A percentile compares a stretch with the other conserved stretches of the same genome.
Conservation (phyloP, 2,113 vertebrate genomes). For the Nyctereutes procyonoides region DNA sequence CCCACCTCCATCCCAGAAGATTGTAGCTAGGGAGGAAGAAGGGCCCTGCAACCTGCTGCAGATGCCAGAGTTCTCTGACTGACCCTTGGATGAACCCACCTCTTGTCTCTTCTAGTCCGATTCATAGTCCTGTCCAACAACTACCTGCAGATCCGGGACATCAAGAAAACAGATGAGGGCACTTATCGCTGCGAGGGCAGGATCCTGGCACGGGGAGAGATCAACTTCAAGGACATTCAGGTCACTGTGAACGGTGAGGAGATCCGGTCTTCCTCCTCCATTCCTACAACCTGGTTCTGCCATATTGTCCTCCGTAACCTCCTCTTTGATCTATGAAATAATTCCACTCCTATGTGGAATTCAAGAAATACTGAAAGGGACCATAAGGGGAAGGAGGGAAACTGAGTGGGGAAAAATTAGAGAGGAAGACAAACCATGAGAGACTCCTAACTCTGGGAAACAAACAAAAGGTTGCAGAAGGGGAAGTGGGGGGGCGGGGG, state of each 20-base stretch:
- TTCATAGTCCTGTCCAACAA: constrained; percentile 96
- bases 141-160: constrained; percentile 97
- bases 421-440: too few relatives aligned
- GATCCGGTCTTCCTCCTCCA: background rate
- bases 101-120: constrained; percentile 88
- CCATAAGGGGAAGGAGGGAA: too few relatives aligned
- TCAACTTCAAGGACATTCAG: constrained; percentile 96
- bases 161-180: constrained; percentile 98
- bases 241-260: constrained; percentile 97
- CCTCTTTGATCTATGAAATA: background rate
- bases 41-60: background rate
- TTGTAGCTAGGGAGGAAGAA: background rate
- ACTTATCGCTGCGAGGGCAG: constrained; percentile 96
- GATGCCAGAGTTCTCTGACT: background rate
- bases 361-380: too few relatives aligned
- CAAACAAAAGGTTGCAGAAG: too few relatives aligned
- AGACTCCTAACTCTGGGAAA: too few relatives aligned
- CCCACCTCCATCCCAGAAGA: background rate
- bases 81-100: constrained; percentile 15
- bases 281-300: background rate
- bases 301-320: background rate
- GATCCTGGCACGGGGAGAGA: constrained; percentile 96
- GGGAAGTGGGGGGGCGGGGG: too few relatives aligned
- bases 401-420: too few relatives aligned
- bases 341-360: too few relatives aligned